Conservation (phyloP, 1,140 invertebrate species). For the Macrobrachium rosenbergii region DNA sequence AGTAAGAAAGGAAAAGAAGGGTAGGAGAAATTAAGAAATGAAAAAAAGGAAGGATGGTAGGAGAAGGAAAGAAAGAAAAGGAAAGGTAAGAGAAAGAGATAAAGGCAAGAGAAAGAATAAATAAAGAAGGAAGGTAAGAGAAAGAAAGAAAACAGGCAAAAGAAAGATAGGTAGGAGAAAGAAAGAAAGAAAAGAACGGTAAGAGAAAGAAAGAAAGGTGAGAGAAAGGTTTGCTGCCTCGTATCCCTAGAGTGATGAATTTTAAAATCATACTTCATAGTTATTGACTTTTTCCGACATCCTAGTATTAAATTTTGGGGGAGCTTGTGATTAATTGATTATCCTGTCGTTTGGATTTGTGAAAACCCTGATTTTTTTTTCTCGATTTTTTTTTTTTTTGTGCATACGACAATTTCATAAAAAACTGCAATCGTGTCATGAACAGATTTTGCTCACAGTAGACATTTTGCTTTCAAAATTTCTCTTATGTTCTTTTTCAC, state of each 20-base stretch:
- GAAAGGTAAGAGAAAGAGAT: too few species aligned
- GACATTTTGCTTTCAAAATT: neutral
- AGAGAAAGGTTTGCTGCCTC: neutral
- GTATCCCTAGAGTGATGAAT: slow-evolving; percentile 36
- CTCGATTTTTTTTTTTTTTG: too few species aligned
- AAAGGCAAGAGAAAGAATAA: too few species aligned
- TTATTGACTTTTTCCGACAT: slow-evolving; percentile 48
- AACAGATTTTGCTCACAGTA: neutral
- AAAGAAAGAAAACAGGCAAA: too few species aligned
- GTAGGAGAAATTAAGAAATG: too few species aligned
- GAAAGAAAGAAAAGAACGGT: neutral
- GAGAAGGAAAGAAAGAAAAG: too few species aligned
- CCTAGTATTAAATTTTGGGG: slow-evolving; percentile 34
- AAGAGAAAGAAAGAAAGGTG: slow-evolving; percentile 10
- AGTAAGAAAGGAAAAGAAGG: too few species aligned
- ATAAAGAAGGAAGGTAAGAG: too few species aligned
- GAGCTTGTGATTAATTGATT: slow-evolving; percentile 36
- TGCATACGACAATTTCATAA: too few species aligned
- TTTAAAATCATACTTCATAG: slow-evolving; percentile 52
- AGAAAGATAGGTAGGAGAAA: neutral
- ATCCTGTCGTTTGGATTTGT: slow-evolving; percentile 11
- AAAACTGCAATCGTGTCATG: neutral
- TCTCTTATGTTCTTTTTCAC: neutral
- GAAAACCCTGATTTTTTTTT: slow-evolving; percentile 3
- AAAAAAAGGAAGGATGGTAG: too few species aligned